Evolutionary conservation across 64 coral and sea anemone genomes (phyloP).

Genomic region (Montipora foliosa): DNA sequence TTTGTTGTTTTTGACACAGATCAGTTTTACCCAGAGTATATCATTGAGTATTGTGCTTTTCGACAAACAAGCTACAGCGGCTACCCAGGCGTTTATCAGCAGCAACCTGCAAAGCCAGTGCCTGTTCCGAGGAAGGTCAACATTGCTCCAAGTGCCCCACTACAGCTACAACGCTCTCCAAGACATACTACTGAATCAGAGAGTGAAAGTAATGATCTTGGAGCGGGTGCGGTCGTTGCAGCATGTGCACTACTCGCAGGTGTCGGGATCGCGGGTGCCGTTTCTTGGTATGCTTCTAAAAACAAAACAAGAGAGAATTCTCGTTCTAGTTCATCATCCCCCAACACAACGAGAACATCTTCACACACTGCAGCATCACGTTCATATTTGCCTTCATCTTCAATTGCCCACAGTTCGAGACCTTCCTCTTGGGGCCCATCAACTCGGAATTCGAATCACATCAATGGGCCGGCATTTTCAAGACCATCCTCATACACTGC

Average conservation of each 20-base stretch:
- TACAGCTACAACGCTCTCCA: too few relatives aligned
- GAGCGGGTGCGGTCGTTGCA: too few relatives aligned
- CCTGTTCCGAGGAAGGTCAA: background rate
- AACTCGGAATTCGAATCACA: too few relatives aligned
- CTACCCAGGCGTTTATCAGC: background rate
- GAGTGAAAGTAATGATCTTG: too few relatives aligned
- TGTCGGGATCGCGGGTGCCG: background rate
- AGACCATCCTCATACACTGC: too few relatives aligned
- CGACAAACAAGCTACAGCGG: background rate
- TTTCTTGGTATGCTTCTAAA: background rate
- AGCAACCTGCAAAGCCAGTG: background rate
- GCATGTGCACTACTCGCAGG: too few relatives aligned
- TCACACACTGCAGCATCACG: background rate
- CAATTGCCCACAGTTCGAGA: background rate
- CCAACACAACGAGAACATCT: background rate
- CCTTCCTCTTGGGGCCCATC: too few relatives aligned
- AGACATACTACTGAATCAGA: too few relatives aligned
- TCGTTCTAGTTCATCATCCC: background rate
- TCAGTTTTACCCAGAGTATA: constrained; percentile 23
- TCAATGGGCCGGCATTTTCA: too few relatives aligned
- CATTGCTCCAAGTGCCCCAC: too few relatives aligned
- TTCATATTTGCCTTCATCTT: background rate
- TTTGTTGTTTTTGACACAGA: constrained; percentile 73
- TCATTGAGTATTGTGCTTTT: background rate
- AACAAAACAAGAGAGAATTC: too few relatives aligned